A percentile compares a stretch with the other conserved stretches of the same genome.
These are phyloP conservation scores for Cheiracanthium punctorium DNA, from an alignment of 2,888 invertebrate genomes.

Conservation along the genomic window DNA sequence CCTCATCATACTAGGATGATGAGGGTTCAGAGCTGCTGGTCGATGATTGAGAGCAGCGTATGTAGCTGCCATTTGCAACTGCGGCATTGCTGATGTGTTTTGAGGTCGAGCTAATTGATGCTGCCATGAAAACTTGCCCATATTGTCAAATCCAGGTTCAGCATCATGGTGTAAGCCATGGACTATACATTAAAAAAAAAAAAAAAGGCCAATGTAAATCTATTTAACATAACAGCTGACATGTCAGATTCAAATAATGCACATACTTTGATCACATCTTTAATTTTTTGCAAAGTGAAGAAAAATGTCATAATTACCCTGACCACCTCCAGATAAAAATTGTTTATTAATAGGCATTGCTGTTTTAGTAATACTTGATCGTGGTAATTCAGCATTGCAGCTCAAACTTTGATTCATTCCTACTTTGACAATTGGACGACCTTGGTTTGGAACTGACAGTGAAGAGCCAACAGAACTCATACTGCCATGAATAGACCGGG, in stretches of 20 bases:
- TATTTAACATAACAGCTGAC: too few relatives aligned
- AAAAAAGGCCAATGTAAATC: too few relatives aligned
- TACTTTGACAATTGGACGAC: conserved; percentile 67
- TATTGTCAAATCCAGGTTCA: conserved; percentile 34
- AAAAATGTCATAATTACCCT: conserved; percentile 30
- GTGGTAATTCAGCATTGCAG: conserved; percentile 32
- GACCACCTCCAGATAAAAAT: conserved; percentile 44
- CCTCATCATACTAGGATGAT: conserved; percentile 37
- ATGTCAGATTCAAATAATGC: too few relatives aligned
- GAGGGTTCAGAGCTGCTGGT: conserved; percentile 29
- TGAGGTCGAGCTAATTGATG: conserved; percentile 43
- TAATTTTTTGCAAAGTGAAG: too few relatives aligned
- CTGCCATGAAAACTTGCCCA: conserved; percentile 49
- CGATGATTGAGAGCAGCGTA: conserved; percentile 57
- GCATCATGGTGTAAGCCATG: conserved; percentile 35
- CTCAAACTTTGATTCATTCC: conserved; percentile 44
- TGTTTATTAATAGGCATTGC: conserved; percentile 43
- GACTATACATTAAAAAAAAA: neutral
- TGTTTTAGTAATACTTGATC: conserved; percentile 35
- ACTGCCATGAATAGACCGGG: conserved; percentile 28
- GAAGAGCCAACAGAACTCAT: conserved; percentile 37
- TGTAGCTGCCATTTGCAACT: conserved; percentile 55
- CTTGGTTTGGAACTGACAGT: conserved; percentile 50
- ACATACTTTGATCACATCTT: too few relatives aligned
- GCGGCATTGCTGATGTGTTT: conserved; percentile 44